Evolutionary conservation across 2,113 vertebrate genomes (phyloP), one percentile per base, ranked within the genome.

Genomic region (Ceratotherium simum): DNA sequence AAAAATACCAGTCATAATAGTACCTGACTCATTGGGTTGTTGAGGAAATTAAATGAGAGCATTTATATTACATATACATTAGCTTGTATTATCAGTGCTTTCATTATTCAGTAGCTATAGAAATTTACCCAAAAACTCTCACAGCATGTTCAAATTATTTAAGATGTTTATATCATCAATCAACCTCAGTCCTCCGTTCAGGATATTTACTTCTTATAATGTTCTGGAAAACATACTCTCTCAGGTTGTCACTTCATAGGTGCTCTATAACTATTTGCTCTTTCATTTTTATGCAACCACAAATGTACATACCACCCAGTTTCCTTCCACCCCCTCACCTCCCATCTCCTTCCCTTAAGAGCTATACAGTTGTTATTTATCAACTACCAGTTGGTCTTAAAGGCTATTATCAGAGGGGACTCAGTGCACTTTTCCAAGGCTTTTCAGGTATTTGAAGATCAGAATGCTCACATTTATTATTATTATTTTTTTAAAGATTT

Each of bases 321-420:
- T 92, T 87, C 87, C 89, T 96, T 64, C 58, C 1, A 8, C 64
- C 83, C 76, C 54, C 29, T 25, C 2, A 51, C 64, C 92, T 72
- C 51, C 58, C 3, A 13, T 79, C 75, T 86, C 82, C 16, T 90
- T 13, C 6, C 67, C 82, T 72, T 80, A 70, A 33, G 29, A 91
- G 48, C 36, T 97, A 64, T 58, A 51, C 20, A 82, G 70, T 23
- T 94, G 48, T 93, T 97, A 97, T 95, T 98, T 97, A 97, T 91
- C 75, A 86, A 87, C n/a, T 92, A 33, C 60, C 75, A 96, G 67
- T 86, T 92, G 58, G n/a, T 73, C 97, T 97, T 89, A 97, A 58
- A 92, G 91, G 36, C 8, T 96, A 96, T 97, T 95, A 98, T 96
- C 91, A 98, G 20, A 97, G 67, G n/a, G 67, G 78, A 97, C 90